A percentile compares a stretch with the other conserved stretches of the same genome.
These are phyloP conservation scores for Hydroisotoma schaefferi DNA, from an alignment of 2,888 invertebrate genomes.

Conservation along the genomic window DNA sequence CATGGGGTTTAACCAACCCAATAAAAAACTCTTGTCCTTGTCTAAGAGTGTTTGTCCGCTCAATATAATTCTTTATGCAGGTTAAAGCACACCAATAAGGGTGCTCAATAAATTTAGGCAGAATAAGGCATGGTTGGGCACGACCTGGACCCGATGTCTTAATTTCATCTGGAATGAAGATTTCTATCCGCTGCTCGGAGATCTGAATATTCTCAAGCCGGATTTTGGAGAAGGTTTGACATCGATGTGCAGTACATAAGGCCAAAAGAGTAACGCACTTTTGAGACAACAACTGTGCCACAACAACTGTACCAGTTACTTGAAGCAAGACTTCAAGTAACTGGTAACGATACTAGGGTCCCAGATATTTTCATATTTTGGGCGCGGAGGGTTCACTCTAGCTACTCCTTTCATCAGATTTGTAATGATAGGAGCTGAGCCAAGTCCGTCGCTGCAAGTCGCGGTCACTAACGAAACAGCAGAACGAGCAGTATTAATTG, in stretches of 20 bases:
- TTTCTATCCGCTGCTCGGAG: neutral
- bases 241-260: conserved; percentile 22
- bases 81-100: conserved; percentile 18
- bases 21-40: conserved; percentile 13
- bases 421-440: conserved; percentile 13
- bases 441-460: conserved; percentile 5
- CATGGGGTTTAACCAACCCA: conserved; percentile 6
- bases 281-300: conserved; percentile 7
- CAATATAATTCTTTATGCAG: conserved; percentile 15
- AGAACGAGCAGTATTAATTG: conserved; percentile 24
- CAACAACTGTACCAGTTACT: too few relatives aligned
- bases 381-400: conserved; percentile 14
- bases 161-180: neutral
- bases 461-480: conserved; percentile 18
- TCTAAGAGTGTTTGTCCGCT: neutral
- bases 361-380: conserved; percentile 27
- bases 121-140: conserved; percentile 13
- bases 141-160: conserved; percentile 13
- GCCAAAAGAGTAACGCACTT: conserved; percentile 25
- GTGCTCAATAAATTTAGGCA: conserved; percentile 11
- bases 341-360: conserved; percentile 16
- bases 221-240: conserved; percentile 19
- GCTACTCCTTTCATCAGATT: conserved; percentile 24
- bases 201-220: conserved; percentile 3
- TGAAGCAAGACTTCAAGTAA: too few relatives aligned